A percentile compares a stretch with the other conserved stretches of the same genome.
phyloP scores from a whole-genome alignment of 2,113 vertebrate species.

The Rhinopomastus cyanomelas region DNA sequence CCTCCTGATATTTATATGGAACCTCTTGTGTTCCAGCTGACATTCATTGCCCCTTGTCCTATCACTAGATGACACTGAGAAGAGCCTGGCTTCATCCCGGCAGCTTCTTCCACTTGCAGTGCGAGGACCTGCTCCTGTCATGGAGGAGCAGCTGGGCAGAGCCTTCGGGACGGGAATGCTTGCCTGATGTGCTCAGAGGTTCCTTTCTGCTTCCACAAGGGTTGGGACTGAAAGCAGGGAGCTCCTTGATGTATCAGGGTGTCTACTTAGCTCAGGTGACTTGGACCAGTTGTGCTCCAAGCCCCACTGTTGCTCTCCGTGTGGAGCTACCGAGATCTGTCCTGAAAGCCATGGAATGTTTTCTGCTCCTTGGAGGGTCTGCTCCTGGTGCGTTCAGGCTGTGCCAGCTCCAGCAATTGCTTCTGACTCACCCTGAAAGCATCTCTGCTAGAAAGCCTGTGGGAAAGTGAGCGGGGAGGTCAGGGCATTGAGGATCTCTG shows the following conservation, averaged over 20 bases:
- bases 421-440: conserved; percentile 16
- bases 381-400: background rate
- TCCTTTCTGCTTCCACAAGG: background rate
- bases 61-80: too few species aligned
- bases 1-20: too few species aligned
- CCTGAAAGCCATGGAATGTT: background rate
- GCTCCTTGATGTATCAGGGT: background rate
- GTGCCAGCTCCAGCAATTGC: background rate
- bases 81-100: too few species aligned
- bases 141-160: background rate
- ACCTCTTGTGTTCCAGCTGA: too few species aligned
- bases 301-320: background rate
- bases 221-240: background rate
- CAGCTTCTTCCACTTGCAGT: background rate
- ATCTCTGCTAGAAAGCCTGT: background rate
- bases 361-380: background rate
- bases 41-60: too few species aligned
- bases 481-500: background rate
- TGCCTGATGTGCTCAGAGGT: background rate
- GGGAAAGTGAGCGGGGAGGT: background rate
- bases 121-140: background rate
- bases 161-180: background rate
- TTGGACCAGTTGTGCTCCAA: background rate
- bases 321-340: accelerated
- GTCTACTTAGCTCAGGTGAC: background rate